Evolutionary conservation across 2,113 vertebrate species (phyloP).

Genomic region (Oryzias celebensis): DNA sequence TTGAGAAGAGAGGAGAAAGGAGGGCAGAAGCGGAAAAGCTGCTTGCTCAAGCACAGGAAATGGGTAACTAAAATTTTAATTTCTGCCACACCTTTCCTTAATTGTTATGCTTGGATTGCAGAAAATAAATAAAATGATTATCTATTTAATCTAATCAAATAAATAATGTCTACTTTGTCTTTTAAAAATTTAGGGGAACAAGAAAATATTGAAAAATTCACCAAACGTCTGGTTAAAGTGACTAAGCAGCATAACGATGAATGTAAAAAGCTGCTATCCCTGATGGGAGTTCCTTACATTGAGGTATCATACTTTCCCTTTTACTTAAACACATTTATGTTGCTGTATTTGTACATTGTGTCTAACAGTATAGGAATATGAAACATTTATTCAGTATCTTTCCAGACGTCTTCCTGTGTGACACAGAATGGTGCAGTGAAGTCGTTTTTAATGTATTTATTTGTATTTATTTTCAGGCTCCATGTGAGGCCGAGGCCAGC

Average conservation of each 20-base stretch:
- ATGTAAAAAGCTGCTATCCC: slow-evolving; percentile 86
- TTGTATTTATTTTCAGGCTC: slow-evolving; percentile 72
- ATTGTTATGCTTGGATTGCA: not conserved
- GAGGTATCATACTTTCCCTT: slow-evolving; percentile 66
- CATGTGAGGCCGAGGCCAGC: slow-evolving; percentile 94
- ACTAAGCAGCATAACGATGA: slow-evolving; percentile 92
- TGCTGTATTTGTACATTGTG: not conserved
- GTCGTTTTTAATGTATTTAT: no score
- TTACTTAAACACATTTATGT: not conserved
- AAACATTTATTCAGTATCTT: no score
- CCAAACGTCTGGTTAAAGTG: slow-evolving; percentile 93
- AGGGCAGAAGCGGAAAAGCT: slow-evolving; percentile 90
- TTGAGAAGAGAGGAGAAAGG: slow-evolving; percentile 87
- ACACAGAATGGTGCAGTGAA: not conserved
- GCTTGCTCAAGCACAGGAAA: slow-evolving; percentile 88
- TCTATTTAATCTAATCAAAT: not conserved
- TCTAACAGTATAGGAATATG: no score
- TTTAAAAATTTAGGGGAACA: slow-evolving; percentile 74
- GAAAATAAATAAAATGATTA: not conserved
- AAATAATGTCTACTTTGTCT: not conserved
- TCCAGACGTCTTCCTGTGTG: no score
- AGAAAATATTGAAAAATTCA: slow-evolving; percentile 89
- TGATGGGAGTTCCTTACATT: slow-evolving; percentile 95
- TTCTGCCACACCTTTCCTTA: not conserved
- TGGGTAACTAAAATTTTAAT: slow-evolving; percentile 54